Percentiles rank a stretch among this genome's conserved stretches.
phyloP scores from a whole-genome alignment of 2,797 vertebrate genomes.

The Centroberyx gerrardi region DNA sequence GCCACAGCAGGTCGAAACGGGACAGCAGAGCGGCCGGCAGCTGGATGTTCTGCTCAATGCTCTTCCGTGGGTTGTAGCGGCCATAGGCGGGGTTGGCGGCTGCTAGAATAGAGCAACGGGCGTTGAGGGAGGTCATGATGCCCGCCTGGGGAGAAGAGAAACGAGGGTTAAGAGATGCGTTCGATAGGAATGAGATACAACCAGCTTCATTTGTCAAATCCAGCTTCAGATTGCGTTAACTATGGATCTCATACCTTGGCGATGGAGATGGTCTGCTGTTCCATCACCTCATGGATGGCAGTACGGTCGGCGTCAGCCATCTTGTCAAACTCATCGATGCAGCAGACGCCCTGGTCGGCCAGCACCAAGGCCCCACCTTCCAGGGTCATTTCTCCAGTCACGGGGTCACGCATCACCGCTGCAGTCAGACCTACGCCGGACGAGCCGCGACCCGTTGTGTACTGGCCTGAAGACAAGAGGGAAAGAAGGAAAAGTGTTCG shows the following conservation, averaged over 20 bases:
- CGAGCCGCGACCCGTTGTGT: slow-evolving; percentile 94
- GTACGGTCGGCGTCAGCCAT: slow-evolving; percentile 94
- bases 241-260: slow-evolving; percentile 85
- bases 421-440: slow-evolving; percentile 95
- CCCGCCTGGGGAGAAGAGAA: slow-evolving; percentile 83
- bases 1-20: slow-evolving; percentile 94
- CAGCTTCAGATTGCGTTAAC: too few species aligned
- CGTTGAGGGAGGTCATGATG: slow-evolving; percentile 94
- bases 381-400: slow-evolving; percentile 91
- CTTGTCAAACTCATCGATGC: slow-evolving; percentile 97
- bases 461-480: slow-evolving; percentile 87
- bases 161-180: too few species aligned
- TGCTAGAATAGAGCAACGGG: slow-evolving; percentile 94
- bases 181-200: too few species aligned
- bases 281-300: slow-evolving; percentile 97
- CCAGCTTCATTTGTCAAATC: too few species aligned
- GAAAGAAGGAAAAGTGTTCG: too few species aligned
- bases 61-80: slow-evolving; percentile 92
- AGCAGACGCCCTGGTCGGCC: slow-evolving; percentile 93
- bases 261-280: slow-evolving; percentile 96
- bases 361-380: slow-evolving; percentile 94
- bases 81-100: slow-evolving; percentile 94
- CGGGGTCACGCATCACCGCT: slow-evolving; percentile 91
- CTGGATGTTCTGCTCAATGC: slow-evolving; percentile 93
- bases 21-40: slow-evolving; percentile 93